Conservation (phyloP, 2,888 invertebrate species). For the Zele albiditarsus region DNA sequence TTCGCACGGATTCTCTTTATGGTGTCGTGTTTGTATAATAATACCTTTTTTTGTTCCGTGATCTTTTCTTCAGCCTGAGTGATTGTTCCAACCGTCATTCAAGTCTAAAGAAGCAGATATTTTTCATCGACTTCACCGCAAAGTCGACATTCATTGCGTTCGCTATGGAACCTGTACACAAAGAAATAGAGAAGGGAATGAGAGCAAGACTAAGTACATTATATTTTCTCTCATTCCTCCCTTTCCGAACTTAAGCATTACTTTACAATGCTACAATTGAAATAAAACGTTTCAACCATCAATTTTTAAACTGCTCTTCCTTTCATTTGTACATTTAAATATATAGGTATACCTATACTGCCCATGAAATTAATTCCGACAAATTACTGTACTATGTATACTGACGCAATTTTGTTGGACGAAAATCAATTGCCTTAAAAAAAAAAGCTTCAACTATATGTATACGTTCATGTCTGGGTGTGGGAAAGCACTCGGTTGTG, state of each 20-base stretch:
- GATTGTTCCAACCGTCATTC: neutral
- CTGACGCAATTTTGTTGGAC: slow-evolving; percentile 34
- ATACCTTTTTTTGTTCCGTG: neutral
- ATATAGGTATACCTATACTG: slow-evolving; percentile 7
- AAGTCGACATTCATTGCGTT: neutral
- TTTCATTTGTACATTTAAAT: neutral
- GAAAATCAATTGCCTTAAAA: slow-evolving; percentile 51
- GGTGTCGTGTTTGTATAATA: neutral
- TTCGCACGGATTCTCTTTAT: too few relatives aligned
- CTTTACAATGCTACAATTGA: slow-evolving; percentile 24
- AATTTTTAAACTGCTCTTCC: slow-evolving; percentile 5
- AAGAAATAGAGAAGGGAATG: slow-evolving; percentile 25
- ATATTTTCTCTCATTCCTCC: slow-evolving; percentile 5
- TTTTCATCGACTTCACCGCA: neutral
- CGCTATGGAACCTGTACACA: neutral
- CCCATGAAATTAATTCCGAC: slow-evolving; percentile 46
- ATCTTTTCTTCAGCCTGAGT: neutral
- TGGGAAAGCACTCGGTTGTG: slow-evolving; percentile 36
- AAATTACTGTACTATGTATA: slow-evolving; percentile 44
- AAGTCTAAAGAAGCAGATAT: neutral
- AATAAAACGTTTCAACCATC: slow-evolving; percentile 27
- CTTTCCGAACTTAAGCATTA: neutral
- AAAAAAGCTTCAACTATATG: slow-evolving; percentile 14
- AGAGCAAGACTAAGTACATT: neutral
- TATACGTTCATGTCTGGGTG: slow-evolving; percentile 29